A percentile compares a stretch with the other conserved stretches of the same genome.
Evolutionary conservation across 2,888 invertebrate genomes (phyloP).

Genomic region (Rotaria macrura): DNA sequence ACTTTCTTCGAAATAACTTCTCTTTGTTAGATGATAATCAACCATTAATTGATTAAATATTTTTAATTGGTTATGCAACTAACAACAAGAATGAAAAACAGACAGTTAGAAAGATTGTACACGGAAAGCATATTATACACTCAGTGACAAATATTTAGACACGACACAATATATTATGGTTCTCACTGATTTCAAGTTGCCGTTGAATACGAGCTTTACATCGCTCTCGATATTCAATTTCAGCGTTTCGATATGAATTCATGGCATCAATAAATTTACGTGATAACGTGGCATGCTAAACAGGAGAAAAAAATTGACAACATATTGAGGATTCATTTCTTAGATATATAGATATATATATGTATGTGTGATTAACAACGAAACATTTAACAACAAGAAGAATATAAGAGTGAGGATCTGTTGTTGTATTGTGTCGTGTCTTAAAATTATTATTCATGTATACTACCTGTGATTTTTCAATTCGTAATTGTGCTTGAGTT

Average conservation of each 20-base stretch:
- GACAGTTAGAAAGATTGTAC: neutral
- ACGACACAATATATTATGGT: neutral
- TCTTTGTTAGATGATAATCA: neutral
- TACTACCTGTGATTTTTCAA: slow-evolving; percentile 20
- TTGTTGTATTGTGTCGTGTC: neutral
- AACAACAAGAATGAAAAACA: neutral
- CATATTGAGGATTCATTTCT: no score
- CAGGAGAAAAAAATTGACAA: no score
- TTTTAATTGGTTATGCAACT: neutral
- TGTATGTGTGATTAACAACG: no score
- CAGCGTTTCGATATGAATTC: slow-evolving; percentile 43
- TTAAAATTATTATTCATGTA: neutral
- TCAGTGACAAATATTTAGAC: neutral
- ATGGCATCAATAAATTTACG: slow-evolving; percentile 75
- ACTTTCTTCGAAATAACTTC: neutral
- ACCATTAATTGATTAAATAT: neutral
- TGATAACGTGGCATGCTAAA: slow-evolving; percentile 85
- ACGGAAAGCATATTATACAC: neutral
- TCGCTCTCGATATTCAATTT: slow-evolving; percentile 48
- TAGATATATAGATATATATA: no score
- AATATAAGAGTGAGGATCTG: no score
- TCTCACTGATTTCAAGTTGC: slow-evolving; percentile 50
- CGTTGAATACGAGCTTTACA: slow-evolving; percentile 48
- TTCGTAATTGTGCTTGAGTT: neutral
- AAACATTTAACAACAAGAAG: no score